phyloP scores from a whole-genome alignment of 2,888 invertebrate species.

The Epistrophe eligans region DNA sequence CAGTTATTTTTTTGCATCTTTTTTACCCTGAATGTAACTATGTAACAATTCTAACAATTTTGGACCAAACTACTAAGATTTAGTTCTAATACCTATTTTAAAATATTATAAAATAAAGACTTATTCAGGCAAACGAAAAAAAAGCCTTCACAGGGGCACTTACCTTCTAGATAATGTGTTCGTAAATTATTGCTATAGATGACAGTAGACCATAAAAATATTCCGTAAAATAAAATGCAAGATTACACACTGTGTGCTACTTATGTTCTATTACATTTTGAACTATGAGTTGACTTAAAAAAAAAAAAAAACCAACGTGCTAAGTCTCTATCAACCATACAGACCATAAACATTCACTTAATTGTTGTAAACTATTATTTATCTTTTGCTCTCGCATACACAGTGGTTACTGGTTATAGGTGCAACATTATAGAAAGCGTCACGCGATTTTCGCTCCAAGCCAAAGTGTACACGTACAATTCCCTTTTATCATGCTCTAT shows the following conservation, averaged over 20 bases:
- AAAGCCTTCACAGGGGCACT: conserved; percentile 39
- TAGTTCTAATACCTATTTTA: too few relatives aligned
- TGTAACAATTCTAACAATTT: too few relatives aligned
- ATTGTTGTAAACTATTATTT: conserved; percentile 64
- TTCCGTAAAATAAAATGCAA: conserved; percentile 47
- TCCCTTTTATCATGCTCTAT: conserved; percentile 31
- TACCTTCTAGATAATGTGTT: conserved; percentile 46
- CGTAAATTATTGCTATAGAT: conserved; percentile 38
- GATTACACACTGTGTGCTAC: conserved; percentile 35
- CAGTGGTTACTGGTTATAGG: conserved; percentile 11
- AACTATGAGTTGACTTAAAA: not conserved
- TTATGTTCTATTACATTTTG: conserved; percentile 7
- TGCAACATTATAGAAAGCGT: conserved; percentile 47
- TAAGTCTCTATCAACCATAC: conserved; percentile 62
- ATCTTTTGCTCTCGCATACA: conserved; percentile 36
- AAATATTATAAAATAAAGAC: too few relatives aligned
- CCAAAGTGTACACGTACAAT: conserved; percentile 46
- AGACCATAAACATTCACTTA: conserved; percentile 71
- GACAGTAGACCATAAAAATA: conserved; percentile 69
- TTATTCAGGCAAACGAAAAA: not conserved
- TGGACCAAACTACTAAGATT: too few relatives aligned
- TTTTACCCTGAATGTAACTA: too few relatives aligned
- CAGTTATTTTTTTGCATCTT: too few relatives aligned
- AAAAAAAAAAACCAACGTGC: conserved; percentile 37
- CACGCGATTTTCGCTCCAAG: conserved; percentile 64